A percentile compares a stretch with the other conserved stretches of the same genome.
Evolutionary conservation across 1,140 invertebrate species (phyloP).

Genomic region (Zaprionus ghesquierei): DNA sequence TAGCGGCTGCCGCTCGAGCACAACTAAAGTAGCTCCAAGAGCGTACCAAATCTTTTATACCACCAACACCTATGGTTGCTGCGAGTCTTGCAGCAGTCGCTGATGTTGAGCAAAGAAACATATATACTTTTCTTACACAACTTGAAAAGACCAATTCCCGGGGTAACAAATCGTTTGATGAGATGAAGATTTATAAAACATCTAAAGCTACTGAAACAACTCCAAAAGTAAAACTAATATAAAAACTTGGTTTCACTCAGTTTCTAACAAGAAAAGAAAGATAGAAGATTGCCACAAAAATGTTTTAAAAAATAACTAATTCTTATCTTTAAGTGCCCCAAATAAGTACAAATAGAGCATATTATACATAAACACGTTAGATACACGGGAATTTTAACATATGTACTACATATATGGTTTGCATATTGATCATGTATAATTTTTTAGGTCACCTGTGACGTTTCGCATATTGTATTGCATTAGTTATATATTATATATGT

Average conservation of each 20-base stretch:
- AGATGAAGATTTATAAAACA: background rate
- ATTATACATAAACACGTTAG: background rate
- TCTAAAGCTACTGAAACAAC: no score
- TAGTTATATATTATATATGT: background rate
- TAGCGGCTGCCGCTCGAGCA: slow-evolving; percentile 29
- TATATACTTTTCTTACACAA: background rate
- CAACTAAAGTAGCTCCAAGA: slow-evolving; percentile 52
- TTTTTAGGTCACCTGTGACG: background rate
- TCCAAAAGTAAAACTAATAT: no score
- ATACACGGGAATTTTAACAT: no score
- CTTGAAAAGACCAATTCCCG: background rate
- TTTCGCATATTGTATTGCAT: background rate
- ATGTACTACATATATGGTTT: background rate
- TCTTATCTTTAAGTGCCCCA: background rate
- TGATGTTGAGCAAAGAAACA: background rate
- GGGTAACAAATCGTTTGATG: background rate
- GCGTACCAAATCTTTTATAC: slow-evolving; percentile 57
- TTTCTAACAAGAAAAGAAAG: no score
- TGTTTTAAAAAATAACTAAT: background rate
- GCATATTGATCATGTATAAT: background rate
- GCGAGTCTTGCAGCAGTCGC: slow-evolving; percentile 7
- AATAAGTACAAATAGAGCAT: background rate
- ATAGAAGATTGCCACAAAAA: background rate
- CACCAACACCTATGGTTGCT: background rate
- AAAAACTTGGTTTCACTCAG: no score